Evolutionary conservation across 2,888 invertebrate species (phyloP).

Genomic region (Scaptomyza cyrtandrae): DNA sequence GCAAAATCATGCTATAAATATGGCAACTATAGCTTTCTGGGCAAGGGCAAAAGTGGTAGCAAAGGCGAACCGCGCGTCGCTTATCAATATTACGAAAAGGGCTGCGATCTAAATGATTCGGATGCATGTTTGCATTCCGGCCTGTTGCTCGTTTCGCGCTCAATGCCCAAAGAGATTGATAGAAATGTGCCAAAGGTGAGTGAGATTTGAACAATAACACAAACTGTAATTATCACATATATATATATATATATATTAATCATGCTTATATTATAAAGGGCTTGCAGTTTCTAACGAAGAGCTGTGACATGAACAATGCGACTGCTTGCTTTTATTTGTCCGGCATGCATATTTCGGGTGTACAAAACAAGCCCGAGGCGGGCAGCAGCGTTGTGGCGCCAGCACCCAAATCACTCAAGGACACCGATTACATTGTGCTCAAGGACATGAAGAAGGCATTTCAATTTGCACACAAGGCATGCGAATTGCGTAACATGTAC

Average conservation of each 20-base stretch:
- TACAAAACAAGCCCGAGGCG: slow-evolving; percentile 86
- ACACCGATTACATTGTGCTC: slow-evolving; percentile 86
- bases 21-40: slow-evolving; percentile 90
- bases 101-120: slow-evolving; percentile 89
- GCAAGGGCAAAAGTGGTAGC: slow-evolving; percentile 86
- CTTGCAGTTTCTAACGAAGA: slow-evolving; percentile 87
- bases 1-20: slow-evolving; percentile 95
- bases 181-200: slow-evolving; percentile 87
- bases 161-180: slow-evolving; percentile 85
- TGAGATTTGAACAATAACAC: not conserved
- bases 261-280: slow-evolving; percentile 83
- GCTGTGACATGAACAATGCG: slow-evolving; percentile 87
- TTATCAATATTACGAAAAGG: slow-evolving; percentile 90
- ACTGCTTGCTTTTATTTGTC: slow-evolving; percentile 93
- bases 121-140: slow-evolving; percentile 92
- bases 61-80: slow-evolving; percentile 88
- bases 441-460: slow-evolving; percentile 92
- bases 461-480: slow-evolving; percentile 90
- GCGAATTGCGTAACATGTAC: slow-evolving; percentile 93
- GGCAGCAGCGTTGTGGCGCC: slow-evolving; percentile 3
- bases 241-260: not conserved
- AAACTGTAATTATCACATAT: not conserved
- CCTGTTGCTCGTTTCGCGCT: slow-evolving; percentile 87
- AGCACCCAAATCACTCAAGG: slow-evolving; percentile 47
- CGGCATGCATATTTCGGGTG: slow-evolving; percentile 91